phyloP scores from a whole-genome alignment of 2,113 vertebrate genomes.

The Neolamprologus sp. region DNA sequence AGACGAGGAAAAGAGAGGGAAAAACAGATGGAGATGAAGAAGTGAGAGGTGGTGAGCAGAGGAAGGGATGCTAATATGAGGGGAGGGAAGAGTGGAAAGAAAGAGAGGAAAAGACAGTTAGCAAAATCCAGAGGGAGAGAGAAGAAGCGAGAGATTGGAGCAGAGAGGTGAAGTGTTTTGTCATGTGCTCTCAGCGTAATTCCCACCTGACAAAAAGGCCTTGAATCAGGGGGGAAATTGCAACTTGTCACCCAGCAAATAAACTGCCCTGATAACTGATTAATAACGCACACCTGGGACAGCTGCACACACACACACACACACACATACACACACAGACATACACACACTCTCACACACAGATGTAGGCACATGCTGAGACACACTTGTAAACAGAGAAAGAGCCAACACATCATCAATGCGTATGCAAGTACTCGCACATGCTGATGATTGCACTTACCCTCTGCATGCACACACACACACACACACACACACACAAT shows the following conservation, averaged over 20 bases:
- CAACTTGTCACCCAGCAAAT: conserved; percentile 99
- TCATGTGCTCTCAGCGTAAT: conserved; percentile 95
- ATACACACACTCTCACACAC: not conserved
- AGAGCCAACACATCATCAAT: not conserved
- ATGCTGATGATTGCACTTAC: not conserved
- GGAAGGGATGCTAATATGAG: conserved; percentile 46
- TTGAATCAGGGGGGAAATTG: conserved; percentile 96
- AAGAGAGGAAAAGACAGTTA: not conserved
- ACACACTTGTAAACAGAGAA: conserved; percentile 11
- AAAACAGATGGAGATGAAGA: conserved; percentile 70
- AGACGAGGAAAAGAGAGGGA: conserved; percentile 45
- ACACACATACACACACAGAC: not conserved
- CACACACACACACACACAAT: not conserved
- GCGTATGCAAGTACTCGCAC: not conserved
- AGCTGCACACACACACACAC: conserved; percentile 72
- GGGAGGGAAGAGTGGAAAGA: conserved; percentile 35
- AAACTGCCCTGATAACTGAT: conserved; percentile 98
- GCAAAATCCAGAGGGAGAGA: conserved; percentile 17
- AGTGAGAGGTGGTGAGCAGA: conserved; percentile 33
- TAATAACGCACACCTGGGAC: conserved; percentile 98
- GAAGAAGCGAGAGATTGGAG: conserved; percentile 20
- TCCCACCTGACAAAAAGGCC: conserved; percentile 98
- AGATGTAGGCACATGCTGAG: conserved; percentile 21
- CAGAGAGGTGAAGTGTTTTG: conserved; percentile 92
- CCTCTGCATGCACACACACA: not conserved